Evolutionary conservation across 64 coral and sea anemone species (phyloP).

Genomic region (Hydrozoanthus tunicans): DNA sequence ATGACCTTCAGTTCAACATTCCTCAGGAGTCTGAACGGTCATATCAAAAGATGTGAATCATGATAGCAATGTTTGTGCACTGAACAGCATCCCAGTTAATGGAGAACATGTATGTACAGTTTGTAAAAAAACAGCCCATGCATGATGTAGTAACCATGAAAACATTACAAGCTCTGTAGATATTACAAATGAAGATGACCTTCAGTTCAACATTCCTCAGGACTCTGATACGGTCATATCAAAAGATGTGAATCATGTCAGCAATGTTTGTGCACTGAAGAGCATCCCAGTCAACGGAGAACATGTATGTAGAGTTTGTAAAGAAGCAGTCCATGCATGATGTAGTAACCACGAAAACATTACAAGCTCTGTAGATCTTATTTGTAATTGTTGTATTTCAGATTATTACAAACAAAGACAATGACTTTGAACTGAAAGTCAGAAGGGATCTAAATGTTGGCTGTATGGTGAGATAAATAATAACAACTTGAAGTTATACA

Average conservation of each 20-base stretch:
- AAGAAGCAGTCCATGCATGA: conserved; percentile 55
- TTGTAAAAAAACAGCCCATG: too few relatives aligned
- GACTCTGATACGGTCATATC: neutral
- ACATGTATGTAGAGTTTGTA: conserved; percentile 48
- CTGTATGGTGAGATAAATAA: conserved; percentile 15
- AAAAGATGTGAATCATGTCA: neutral
- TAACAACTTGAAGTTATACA: conserved; percentile 16
- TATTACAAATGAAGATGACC: neutral
- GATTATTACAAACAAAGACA: conserved; percentile 6
- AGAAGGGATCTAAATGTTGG: neutral
- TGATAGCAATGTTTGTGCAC: too few relatives aligned
- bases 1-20: conserved; percentile 1
- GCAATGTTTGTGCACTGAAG: conserved; percentile 37
- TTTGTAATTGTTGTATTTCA: conserved; percentile 56
- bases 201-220: neutral
- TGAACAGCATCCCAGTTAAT: too few relatives aligned
- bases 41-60: neutral
- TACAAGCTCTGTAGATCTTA: conserved; percentile 46
- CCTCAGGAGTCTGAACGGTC: neutral
- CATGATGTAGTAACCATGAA: too few relatives aligned
- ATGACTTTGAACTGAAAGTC: neutral
- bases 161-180: too few relatives aligned
- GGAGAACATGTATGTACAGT: too few relatives aligned
- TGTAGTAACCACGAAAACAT: neutral
- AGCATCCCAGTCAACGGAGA: conserved; percentile 30